These are phyloP conservation scores for Drymodes brunneopygia DNA, from an alignment of 2,113 vertebrate genomes.

Conservation along the genomic window DNA sequence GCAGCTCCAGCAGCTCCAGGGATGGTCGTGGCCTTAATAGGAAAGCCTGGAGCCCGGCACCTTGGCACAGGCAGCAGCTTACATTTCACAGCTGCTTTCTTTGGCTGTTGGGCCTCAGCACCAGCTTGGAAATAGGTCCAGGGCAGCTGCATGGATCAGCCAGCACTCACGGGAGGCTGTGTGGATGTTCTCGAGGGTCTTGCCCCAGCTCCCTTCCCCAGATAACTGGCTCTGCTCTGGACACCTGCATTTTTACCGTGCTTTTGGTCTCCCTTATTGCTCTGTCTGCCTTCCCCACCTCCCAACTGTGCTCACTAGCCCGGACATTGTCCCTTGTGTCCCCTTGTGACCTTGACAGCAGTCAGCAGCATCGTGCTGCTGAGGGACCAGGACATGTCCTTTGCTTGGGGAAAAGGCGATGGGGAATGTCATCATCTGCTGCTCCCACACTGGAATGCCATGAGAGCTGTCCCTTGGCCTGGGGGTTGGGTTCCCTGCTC, in stretches of 20 bases:
- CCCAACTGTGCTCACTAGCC: not conserved
- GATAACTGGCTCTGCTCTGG: not conserved
- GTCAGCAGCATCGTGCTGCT: not conserved
- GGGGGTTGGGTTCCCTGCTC: not conserved
- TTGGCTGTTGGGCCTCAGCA: constrained; percentile 36
- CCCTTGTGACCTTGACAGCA: not conserved
- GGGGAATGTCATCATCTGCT: not conserved
- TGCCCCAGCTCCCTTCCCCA: not conserved
- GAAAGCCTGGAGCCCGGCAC: constrained; percentile 47
- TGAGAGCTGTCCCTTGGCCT: not conserved
- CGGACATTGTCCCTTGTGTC: not conserved
- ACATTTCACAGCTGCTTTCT: constrained; percentile 64
- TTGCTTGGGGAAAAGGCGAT: not conserved
- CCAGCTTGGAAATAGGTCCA: constrained; percentile 28
- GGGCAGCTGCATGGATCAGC: not conserved
- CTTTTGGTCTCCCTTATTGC: not conserved
- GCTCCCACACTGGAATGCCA: not conserved
- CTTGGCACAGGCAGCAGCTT: constrained; percentile 55
- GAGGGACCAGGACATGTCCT: not conserved
- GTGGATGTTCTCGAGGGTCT: not conserved
- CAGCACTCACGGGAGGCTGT: rapidly evolving
- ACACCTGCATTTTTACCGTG: rapidly evolving
- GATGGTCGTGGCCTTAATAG: constrained; percentile 64
- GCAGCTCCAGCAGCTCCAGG: constrained; percentile 30
- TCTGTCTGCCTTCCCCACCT: not conserved